These are phyloP conservation scores for Lomographa bimaculata DNA, from an alignment of 2,888 invertebrate genomes.

Conservation along the genomic window DNA sequence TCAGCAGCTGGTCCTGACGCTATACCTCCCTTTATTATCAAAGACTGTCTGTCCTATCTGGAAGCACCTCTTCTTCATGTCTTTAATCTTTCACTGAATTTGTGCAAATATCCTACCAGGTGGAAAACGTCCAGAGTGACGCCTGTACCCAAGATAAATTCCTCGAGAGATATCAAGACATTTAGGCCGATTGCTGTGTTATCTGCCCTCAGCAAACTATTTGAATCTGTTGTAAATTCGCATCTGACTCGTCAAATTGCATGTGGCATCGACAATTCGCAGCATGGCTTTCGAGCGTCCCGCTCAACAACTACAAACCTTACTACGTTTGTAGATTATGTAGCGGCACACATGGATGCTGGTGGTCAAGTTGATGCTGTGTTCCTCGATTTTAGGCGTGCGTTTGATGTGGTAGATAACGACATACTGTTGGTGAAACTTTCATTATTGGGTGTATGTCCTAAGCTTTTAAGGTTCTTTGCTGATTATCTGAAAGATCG, in stretches of 20 bases:
- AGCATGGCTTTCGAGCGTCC: too few species aligned
- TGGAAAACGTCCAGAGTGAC: background rate
- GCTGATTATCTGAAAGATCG: conserved; percentile 1
- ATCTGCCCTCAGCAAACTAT: too few species aligned
- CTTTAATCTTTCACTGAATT: background rate
- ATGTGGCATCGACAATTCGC: background rate
- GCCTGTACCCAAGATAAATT: background rate
- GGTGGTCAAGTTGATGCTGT: conserved; percentile 1
- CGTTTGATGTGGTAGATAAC: conserved; percentile 4
- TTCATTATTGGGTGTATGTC: background rate
- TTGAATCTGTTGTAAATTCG: conserved; percentile 1
- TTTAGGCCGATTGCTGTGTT: conserved; percentile 1
- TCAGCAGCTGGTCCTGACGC: background rate
- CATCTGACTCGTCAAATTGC: conserved; percentile 1
- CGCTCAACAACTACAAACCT: conserved; percentile 5
- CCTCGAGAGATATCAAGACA: background rate
- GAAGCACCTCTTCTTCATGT: background rate
- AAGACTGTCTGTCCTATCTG: background rate
- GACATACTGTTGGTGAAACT: background rate
- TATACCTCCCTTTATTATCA: conserved; percentile 1
- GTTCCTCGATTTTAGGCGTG: conserved; percentile 4
- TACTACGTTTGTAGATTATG: conserved; percentile 3
- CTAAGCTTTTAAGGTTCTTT: background rate
- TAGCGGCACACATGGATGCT: conserved; percentile 3
- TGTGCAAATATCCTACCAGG: background rate